Conservation (phyloP, 2,888 invertebrate species). For the Slavum lentiscoides region DNA sequence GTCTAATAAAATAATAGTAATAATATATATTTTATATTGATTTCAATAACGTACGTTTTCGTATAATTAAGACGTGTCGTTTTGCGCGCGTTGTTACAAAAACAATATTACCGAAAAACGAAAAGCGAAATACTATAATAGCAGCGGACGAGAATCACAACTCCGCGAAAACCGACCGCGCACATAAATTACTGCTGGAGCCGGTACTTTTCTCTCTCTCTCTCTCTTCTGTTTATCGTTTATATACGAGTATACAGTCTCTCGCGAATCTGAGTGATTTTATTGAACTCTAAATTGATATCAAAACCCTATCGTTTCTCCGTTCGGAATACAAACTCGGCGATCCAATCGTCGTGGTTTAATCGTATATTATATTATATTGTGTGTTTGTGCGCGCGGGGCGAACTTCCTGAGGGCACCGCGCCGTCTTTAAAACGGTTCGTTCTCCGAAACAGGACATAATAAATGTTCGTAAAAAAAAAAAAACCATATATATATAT, state of each 20-base stretch:
- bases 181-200: background rate
- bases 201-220: too few relatives aligned
- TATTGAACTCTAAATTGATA: constrained; percentile 30
- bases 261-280: background rate
- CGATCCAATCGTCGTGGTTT: constrained; percentile 17
- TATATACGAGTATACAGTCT: background rate
- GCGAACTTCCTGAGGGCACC: constrained; percentile 13
- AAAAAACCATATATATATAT: background rate
- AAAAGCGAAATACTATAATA: too few relatives aligned
- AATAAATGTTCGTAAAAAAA: constrained; percentile 26
- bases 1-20: too few relatives aligned
- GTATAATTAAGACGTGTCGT: too few relatives aligned
- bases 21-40: too few relatives aligned
- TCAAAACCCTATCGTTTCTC: background rate
- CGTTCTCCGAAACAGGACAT: background rate
- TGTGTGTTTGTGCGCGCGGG: too few relatives aligned
- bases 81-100: too few relatives aligned
- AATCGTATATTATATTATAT: background rate
- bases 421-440: constrained; percentile 10
- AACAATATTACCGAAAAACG: too few relatives aligned
- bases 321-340: background rate
- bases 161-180: background rate
- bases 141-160: too few relatives aligned
- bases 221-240: background rate
- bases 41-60: too few relatives aligned